Percentiles rank a stretch among this genome's conserved stretches.
Evolutionary conservation across 1,140 invertebrate species (phyloP).

Genomic region (Lethocerus indicus): DNA sequence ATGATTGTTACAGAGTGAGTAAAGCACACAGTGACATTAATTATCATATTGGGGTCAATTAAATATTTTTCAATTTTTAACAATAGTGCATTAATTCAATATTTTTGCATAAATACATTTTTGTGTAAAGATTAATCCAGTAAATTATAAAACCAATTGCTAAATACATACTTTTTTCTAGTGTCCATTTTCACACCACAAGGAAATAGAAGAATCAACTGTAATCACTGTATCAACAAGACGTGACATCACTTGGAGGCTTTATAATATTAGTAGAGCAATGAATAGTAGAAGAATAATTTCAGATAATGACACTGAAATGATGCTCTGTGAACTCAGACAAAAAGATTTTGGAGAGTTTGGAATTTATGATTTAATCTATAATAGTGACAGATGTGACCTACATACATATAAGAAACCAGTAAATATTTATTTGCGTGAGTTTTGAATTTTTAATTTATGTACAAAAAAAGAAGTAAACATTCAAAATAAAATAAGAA

Average conservation of each 20-base stretch:
- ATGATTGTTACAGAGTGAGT: slow-evolving; percentile 37
- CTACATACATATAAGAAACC: slow-evolving; percentile 36
- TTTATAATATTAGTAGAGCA: slow-evolving; percentile 8
- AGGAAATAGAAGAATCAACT: slow-evolving; percentile 5
- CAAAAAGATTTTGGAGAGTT: slow-evolving; percentile 43
- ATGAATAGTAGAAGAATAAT: not conserved
- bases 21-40: too few species aligned
- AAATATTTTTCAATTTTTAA: too few species aligned
- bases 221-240: slow-evolving; percentile 15
- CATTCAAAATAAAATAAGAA: not conserved
- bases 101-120: too few species aligned
- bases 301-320: slow-evolving; percentile 18
- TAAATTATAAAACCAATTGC: too few species aligned
- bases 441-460: slow-evolving; percentile 23
- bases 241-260: slow-evolving; percentile 13
- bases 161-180: slow-evolving; percentile 9
- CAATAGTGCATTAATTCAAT: too few species aligned
- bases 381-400: slow-evolving; percentile 27
- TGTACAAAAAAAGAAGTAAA: not conserved
- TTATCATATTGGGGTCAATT: too few species aligned
- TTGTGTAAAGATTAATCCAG: too few species aligned
- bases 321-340: slow-evolving; percentile 33
- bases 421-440: slow-evolving; percentile 55
- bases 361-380: slow-evolving; percentile 46
- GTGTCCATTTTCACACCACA: slow-evolving; percentile 15